Percentiles rank a stretch among this genome's conserved stretches.
These are phyloP conservation scores for Meleagris gallopavo DNA, from an alignment of 2,113 vertebrate genomes.

Conservation along the genomic window DNA sequence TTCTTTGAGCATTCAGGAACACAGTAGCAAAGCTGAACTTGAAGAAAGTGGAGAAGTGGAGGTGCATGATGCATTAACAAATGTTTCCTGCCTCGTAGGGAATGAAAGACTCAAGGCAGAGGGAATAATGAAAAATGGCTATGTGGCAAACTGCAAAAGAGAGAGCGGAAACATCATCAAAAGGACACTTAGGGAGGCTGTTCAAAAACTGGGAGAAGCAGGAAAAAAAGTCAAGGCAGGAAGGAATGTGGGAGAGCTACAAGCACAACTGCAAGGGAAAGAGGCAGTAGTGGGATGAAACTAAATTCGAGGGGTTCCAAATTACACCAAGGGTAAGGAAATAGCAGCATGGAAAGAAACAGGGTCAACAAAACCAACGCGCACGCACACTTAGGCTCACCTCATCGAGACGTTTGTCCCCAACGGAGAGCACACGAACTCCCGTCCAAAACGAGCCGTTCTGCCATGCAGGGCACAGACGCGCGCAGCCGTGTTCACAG, in stretches of 20 bases:
- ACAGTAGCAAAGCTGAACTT: background rate
- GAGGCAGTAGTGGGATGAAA: background rate
- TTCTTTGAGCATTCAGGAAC: too few relatives aligned
- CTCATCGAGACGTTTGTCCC: accelerated
- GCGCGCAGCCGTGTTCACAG: background rate
- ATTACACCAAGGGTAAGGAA: background rate
- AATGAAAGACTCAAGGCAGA: background rate
- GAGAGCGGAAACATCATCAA: background rate
- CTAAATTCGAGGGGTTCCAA: background rate
- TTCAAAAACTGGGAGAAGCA: background rate
- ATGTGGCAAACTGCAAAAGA: accelerated
- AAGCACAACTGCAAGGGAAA: accelerated
- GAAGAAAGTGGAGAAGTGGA: background rate
- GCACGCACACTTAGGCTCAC: too few relatives aligned
- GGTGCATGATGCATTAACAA: accelerated
- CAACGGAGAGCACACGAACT: accelerated
- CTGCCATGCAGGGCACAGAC: background rate
- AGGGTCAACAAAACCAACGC: accelerated
- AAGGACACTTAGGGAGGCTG: accelerated
- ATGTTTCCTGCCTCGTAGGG: accelerated
- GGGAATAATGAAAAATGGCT: accelerated
- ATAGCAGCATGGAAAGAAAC: accelerated
- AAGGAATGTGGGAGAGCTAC: accelerated
- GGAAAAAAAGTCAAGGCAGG: background rate
- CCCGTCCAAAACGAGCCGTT: background rate